Evolutionary conservation across 2,888 invertebrate genomes (phyloP).

Genomic region (Nematopogon swammerdamellus): DNA sequence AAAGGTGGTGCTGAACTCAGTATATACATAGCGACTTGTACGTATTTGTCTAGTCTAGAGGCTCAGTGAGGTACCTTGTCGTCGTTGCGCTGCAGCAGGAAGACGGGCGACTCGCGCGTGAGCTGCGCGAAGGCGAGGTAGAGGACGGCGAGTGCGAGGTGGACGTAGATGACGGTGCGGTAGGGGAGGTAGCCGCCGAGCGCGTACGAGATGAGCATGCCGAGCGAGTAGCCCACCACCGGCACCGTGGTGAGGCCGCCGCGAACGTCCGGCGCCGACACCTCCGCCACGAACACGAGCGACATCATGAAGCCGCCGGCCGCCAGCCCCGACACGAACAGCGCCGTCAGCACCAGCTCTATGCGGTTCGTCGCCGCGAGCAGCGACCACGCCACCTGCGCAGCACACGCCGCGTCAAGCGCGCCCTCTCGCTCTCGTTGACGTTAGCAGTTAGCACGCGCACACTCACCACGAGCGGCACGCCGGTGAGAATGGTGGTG

Average conservation of each 20-base stretch:
- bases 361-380: conserved; percentile 20
- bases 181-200: conserved; percentile 29
- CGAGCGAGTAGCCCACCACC: conserved; percentile 26
- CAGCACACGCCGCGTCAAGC: no score
- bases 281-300: conserved; percentile 29
- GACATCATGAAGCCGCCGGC: conserved; percentile 22
- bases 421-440: no score
- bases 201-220: conserved; percentile 29
- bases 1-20: no score
- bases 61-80: conserved; percentile 21
- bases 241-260: conserved; percentile 28
- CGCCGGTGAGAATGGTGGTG: conserved; percentile 17
- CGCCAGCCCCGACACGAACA: conserved; percentile 28
- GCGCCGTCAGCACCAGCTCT: conserved; percentile 23
- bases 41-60: no score
- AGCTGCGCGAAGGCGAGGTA: conserved; percentile 17
- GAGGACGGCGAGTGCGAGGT: conserved; percentile 18
- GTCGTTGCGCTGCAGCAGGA: conserved; percentile 26
- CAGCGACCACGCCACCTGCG: conserved; percentile 10
- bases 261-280: conserved; percentile 28
- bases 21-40: no score
- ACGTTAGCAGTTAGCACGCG: no score
- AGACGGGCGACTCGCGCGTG: conserved; percentile 30
- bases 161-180: conserved; percentile 22
- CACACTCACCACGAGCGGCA: conserved; percentile 24